phyloP scores from a whole-genome alignment of 2,113 vertebrate genomes.

The Pardalotus punctatus region DNA sequence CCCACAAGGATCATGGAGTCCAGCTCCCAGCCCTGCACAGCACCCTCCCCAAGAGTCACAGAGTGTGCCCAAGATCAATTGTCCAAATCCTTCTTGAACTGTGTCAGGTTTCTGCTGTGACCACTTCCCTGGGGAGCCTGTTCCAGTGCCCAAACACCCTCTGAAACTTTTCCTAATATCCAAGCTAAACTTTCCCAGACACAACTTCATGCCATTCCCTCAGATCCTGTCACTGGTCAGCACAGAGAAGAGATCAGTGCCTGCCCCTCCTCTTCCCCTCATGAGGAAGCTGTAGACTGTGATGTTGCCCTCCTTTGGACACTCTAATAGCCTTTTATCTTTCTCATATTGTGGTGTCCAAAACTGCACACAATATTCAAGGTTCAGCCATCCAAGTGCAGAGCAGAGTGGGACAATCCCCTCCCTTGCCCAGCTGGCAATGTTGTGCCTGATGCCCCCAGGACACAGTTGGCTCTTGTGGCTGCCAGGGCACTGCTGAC shows the following conservation, averaged over 20 bases:
- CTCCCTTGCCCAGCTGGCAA: too few species aligned
- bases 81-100: not conserved
- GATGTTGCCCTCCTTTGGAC: not conserved
- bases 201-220: not conserved
- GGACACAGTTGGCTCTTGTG: not conserved
- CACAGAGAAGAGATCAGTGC: not conserved
- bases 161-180: not conserved
- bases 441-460: too few species aligned
- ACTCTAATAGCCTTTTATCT: too few species aligned
- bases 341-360: too few species aligned
- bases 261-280: too few species aligned
- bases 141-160: not conserved
- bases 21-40: not conserved
- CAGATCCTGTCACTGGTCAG: not conserved
- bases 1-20: not conserved
- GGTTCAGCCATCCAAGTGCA: too few species aligned
- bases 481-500: not conserved
- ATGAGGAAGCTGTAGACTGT: fast-evolving
- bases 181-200: not conserved
- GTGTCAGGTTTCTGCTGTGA: not conserved
- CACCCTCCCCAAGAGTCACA: not conserved
- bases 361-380: too few species aligned
- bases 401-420: too few species aligned
- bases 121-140: not conserved
- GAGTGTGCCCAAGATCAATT: not conserved